Evolutionary conservation across 2,113 vertebrate genomes (phyloP).

Genomic region (Galbula dea): DNA sequence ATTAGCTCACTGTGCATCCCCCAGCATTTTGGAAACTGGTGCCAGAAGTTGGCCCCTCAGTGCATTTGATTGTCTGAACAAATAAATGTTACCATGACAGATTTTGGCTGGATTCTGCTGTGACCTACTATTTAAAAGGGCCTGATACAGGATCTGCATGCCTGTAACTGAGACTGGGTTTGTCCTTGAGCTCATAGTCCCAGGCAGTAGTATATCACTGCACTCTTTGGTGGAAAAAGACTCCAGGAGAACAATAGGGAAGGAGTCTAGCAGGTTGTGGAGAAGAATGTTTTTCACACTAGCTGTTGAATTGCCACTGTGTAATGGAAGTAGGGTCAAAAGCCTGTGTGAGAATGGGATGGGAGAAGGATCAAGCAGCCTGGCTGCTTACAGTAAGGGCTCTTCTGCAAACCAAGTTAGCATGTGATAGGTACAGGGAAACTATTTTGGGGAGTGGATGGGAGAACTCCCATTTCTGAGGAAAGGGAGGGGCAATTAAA

Average conservation of each 20-base stretch:
- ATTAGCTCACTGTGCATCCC: conserved; percentile 38
- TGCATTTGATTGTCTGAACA: conserved; percentile 15
- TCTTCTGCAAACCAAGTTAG: background rate
- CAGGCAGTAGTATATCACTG: background rate
- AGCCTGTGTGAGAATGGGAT: background rate
- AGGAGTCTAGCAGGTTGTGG: background rate
- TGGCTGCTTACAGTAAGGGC: background rate
- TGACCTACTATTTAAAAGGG: background rate
- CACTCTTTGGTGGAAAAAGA: background rate
- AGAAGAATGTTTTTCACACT: background rate
- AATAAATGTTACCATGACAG: conserved; percentile 45
- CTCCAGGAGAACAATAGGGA: background rate
- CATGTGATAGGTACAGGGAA: background rate
- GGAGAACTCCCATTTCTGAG: background rate
- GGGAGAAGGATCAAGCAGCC: background rate
- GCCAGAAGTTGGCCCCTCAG: conserved; percentile 35
- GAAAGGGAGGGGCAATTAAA: background rate
- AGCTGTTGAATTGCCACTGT: background rate
- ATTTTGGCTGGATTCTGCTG: conserved; percentile 3
- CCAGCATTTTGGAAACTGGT: conserved; percentile 30
- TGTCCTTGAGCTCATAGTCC: background rate
- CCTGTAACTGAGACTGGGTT: background rate
- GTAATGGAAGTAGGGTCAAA: background rate
- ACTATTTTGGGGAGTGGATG: background rate
- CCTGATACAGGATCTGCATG: background rate